phyloP scores from a whole-genome alignment of 2,113 vertebrate species.

The Xiphophorus couchianus region DNA sequence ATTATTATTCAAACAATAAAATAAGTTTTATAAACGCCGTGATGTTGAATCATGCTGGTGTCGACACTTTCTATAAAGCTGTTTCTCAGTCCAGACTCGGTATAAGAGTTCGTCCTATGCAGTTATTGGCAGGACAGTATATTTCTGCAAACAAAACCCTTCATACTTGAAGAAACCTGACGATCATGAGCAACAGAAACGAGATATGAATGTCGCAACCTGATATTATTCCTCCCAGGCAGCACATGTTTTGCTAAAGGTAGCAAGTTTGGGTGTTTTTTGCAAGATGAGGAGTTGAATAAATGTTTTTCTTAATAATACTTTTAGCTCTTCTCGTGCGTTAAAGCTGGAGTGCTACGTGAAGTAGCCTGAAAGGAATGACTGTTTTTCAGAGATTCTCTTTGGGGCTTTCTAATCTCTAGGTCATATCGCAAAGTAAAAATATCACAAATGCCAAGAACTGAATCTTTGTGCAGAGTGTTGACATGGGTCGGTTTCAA shows the following conservation, averaged over 20 bases:
- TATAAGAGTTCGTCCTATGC: background rate
- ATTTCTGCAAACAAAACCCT: background rate
- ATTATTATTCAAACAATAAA: background rate
- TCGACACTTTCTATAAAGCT: background rate
- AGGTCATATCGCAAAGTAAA: conserved; percentile 30
- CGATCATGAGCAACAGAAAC: background rate
- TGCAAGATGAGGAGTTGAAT: background rate
- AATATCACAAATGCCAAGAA: conserved; percentile 20
- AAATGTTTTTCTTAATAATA: conserved; percentile 7
- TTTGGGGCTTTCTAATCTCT: conserved; percentile 17
- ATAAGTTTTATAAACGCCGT: background rate
- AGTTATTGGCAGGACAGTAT: background rate
- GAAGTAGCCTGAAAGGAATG: background rate
- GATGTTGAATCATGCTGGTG: too few species aligned
- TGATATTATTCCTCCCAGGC: background rate
- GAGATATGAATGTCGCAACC: background rate
- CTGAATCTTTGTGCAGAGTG: conserved; percentile 46
- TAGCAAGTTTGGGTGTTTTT: background rate
- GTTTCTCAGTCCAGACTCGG: background rate
- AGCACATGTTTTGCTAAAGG: background rate
- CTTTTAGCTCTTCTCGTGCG: background rate
- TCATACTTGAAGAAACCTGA: background rate
- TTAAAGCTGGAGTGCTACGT: background rate
- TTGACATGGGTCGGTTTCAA: conserved; percentile 3
- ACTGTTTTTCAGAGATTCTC: conserved; percentile 4